These are phyloP conservation scores for Crotophaga sulcirostris DNA, from an alignment of 2,113 vertebrate genomes.

Conservation along the genomic window DNA sequence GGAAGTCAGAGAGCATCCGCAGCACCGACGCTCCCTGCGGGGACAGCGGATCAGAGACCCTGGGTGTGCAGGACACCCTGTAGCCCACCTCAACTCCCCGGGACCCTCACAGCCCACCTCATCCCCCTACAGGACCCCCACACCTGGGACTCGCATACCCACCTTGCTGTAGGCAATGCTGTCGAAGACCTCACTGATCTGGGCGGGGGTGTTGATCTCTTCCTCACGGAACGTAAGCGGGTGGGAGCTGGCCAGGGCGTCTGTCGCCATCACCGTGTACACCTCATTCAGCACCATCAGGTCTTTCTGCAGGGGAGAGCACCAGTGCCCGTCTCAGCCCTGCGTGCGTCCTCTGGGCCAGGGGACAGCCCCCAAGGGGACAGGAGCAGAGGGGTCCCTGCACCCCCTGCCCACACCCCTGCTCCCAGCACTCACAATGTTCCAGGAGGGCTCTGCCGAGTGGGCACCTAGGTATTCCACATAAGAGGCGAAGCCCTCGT, in stretches of 20 bases:
- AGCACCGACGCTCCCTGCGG: conserved; percentile 88
- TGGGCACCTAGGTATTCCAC: conserved; percentile 85
- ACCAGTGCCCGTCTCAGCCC: not conserved
- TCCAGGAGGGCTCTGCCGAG: conserved; percentile 72
- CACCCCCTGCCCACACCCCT: no score
- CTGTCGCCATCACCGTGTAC: conserved; percentile 83
- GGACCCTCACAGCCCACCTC: not conserved
- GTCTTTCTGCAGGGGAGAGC: conserved; percentile 76
- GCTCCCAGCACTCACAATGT: conserved; percentile 76
- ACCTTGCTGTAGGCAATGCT: conserved; percentile 95
- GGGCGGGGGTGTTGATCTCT: conserved; percentile 81
- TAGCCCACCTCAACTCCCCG: no score
- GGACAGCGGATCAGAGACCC: not conserved
- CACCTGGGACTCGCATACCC: fast-evolving
- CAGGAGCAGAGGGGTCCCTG: no score
- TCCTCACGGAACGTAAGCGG: conserved; percentile 81
- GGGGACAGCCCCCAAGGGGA: fast-evolving
- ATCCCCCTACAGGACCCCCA: not conserved
- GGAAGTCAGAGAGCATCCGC: conserved; percentile 90
- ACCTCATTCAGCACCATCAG: conserved; percentile 82
- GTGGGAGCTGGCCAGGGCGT: conserved; percentile 88
- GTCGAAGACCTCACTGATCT: conserved; percentile 91
- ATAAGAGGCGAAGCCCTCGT: conserved; percentile 91
- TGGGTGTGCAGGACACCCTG: fast-evolving
- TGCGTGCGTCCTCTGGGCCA: fast-evolving